Conservation (phyloP, 2,113 vertebrate genomes). For the Casuarius casuarius region DNA sequence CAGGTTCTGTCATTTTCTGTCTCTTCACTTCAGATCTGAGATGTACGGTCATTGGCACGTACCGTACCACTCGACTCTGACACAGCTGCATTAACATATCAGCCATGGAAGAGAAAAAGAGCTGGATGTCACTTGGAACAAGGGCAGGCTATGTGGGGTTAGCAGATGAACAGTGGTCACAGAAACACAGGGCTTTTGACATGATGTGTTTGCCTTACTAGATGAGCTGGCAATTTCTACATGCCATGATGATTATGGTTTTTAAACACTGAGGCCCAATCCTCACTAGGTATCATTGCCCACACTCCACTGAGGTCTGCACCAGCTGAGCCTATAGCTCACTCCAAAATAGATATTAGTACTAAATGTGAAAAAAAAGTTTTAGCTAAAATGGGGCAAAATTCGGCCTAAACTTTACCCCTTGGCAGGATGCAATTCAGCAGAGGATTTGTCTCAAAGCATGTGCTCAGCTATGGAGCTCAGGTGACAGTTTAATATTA, state of each 20-base stretch:
- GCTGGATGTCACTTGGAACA: constrained; percentile 27
- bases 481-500: background rate
- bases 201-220: background rate
- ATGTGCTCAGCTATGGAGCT: background rate
- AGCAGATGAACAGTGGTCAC: background rate
- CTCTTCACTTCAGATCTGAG: constrained; percentile 31
- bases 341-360: background rate
- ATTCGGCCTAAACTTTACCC: background rate
- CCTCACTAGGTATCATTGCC: background rate
- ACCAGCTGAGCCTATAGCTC: background rate
- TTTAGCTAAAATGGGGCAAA: background rate
- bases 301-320: background rate
- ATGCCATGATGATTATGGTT: background rate
- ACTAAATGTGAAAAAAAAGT: background rate
- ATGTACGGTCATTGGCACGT: background rate
- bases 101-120: constrained; percentile 32
- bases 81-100: constrained; percentile 55
- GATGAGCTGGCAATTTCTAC: constrained; percentile 31
- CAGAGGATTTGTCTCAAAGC: background rate
- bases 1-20: background rate
- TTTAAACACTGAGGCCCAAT: background rate
- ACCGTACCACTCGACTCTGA: background rate
- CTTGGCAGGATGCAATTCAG: background rate
- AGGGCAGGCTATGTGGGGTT: constrained; percentile 41
- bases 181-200: constrained; percentile 16